These are phyloP conservation scores for Camponotus floridanus DNA, from an alignment of 1,140 invertebrate genomes.

Conservation along the genomic window DNA sequence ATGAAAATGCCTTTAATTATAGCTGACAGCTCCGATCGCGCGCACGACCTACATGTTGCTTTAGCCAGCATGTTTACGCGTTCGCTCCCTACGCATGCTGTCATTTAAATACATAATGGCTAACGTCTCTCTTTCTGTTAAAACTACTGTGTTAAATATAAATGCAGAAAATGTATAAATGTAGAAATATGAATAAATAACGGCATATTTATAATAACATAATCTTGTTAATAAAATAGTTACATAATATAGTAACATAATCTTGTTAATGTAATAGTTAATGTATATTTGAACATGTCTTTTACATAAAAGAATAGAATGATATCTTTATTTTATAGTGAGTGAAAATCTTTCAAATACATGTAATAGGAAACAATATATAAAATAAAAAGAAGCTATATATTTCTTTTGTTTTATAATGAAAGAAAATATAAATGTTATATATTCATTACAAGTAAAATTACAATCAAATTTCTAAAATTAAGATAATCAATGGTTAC, in stretches of 20 bases:
- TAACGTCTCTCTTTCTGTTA: background rate
- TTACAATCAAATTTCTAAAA: too few relatives aligned
- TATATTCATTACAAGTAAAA: too few relatives aligned
- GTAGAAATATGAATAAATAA: constrained; percentile 19
- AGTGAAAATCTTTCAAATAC: background rate
- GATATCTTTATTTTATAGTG: background rate
- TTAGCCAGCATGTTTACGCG: constrained; percentile 46
- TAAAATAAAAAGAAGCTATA: too few relatives aligned
- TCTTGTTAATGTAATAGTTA: constrained; percentile 27
- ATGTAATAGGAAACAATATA: background rate
- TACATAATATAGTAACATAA: background rate
- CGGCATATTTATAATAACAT: background rate
- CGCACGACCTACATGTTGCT: constrained; percentile 41
- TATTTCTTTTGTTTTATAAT: too few relatives aligned
- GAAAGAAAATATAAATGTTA: too few relatives aligned
- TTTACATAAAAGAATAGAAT: background rate
- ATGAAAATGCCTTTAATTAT: constrained; percentile 62
- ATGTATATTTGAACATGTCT: background rate
- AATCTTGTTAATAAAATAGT: too few relatives aligned
- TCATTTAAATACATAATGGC: constrained; percentile 45
- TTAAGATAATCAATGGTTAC: too few relatives aligned
- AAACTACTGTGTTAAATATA: constrained; percentile 3
- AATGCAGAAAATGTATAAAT: background rate
- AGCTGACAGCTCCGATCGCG: constrained; percentile 40
- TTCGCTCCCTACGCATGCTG: constrained; percentile 10